Percentiles rank a stretch among this genome's conserved stretches.
These are phyloP conservation scores for Lagenorhynchus albirostris DNA, from an alignment of 2,113 vertebrate genomes.

Conservation along the genomic window DNA sequence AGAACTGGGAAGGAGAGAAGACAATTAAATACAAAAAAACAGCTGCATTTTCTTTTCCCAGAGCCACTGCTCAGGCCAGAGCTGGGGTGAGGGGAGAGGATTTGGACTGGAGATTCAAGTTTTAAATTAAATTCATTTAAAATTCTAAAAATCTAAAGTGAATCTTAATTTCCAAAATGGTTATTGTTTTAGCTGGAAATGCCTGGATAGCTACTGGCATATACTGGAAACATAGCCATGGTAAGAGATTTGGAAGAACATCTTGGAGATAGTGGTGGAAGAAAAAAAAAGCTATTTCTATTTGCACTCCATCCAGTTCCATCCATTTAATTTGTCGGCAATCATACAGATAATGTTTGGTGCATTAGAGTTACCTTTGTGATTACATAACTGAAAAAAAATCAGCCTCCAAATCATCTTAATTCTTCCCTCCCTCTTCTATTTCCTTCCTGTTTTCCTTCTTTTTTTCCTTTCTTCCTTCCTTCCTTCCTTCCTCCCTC, in stretches of 20 bases:
- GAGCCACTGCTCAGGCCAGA: background rate
- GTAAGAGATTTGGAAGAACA: background rate
- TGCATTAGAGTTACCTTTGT: background rate
- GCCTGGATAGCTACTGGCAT: background rate
- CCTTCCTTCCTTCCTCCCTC: accelerated
- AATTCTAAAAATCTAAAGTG: background rate
- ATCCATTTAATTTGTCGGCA: background rate
- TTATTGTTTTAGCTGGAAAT: background rate
- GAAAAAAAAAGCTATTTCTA: background rate
- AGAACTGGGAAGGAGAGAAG: background rate
- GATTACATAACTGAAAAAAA: background rate
- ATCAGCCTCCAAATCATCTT: background rate
- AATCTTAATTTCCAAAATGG: background rate
- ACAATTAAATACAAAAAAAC: background rate
- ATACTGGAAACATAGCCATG: background rate
- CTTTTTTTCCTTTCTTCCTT: accelerated
- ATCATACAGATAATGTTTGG: background rate
- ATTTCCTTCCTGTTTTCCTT: background rate
- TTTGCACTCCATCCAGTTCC: background rate
- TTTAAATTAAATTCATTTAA: background rate
- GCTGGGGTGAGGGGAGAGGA: background rate
- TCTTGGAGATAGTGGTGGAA: background rate
- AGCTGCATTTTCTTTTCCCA: background rate
- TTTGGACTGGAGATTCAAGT: background rate
- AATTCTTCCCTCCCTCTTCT: background rate